Base-by-base conservation (phyloP, 1,140 invertebrate genomes). In the Branchinecta lindahli region DNA sequence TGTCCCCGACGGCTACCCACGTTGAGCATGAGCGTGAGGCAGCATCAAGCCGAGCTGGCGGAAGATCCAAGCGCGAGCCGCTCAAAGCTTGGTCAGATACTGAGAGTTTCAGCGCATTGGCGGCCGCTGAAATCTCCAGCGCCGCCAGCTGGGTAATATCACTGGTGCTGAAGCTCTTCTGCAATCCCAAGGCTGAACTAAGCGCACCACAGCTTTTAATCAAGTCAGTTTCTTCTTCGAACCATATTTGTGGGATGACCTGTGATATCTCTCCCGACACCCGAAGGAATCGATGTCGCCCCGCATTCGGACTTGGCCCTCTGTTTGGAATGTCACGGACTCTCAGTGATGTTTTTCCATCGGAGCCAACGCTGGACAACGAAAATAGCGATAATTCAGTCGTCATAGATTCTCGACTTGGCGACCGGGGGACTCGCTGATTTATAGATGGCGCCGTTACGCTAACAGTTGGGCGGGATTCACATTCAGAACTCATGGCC, bases 21-120 rank as follows among this genome's bases (percentile, higher is more conserved):
- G 89, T 92, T 69, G 88, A 90, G 77, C 89, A 91, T 0, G 89
- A 91, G 0, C 90, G 82, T 0, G 89, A 91, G 0, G 87, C 79
- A 1, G 82, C 79, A 68, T 84, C 81, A 72, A 85, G 72, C 84
- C 80, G 10, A 81, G 81, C 69, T 82, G 84, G 20, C 85, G 68
- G 21, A 74, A 71, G 47, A 72, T 70, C 3, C 69, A 72, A 4
- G 75, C 67, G 70, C 73, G 73, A 75, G 69, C 46, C 72, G 72
- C 86, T 85, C 46, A 89, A 77, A 0, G 85, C 84, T 66, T 88
- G 78, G 61, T 88, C 84, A 2, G 87, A 87, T 4, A 86, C 85
- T 0, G 85, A 83, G 45, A 84, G 70, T 15, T 72, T 71, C 45
- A 70, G 67, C 12, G 44, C 44, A 45, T 69, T 46, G 44, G 68